Evolutionary conservation across 2,888 invertebrate species (phyloP).

Genomic region (Dascillus cervinus): DNA sequence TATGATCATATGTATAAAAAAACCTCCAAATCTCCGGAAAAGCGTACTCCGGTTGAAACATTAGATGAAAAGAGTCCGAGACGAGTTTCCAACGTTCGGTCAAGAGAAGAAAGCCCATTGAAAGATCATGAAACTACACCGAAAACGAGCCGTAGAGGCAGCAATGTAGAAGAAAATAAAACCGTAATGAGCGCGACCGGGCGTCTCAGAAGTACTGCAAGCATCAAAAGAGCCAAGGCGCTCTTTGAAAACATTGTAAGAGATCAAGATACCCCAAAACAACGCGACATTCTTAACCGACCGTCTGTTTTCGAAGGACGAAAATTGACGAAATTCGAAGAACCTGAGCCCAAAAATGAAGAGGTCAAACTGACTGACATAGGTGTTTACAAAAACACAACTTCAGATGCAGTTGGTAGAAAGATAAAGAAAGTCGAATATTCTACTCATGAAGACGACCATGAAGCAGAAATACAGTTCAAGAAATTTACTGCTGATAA

Average conservation of each 20-base stretch:
- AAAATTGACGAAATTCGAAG: slow-evolving; percentile 15
- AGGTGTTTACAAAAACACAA: slow-evolving; percentile 35
- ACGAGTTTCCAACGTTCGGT: slow-evolving; percentile 10
- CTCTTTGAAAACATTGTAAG: slow-evolving; percentile 58
- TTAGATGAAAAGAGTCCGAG: slow-evolving; percentile 23
- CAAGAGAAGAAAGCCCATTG: slow-evolving; percentile 15
- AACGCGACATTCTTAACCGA: slow-evolving; percentile 45
- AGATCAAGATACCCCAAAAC: slow-evolving; percentile 31
- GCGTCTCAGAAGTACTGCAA: slow-evolving; percentile 50
- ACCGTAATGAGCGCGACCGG: slow-evolving; percentile 30
- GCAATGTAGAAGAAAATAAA: slow-evolving; percentile 28
- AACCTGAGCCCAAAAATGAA: slow-evolving; percentile 9
- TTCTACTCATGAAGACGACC: slow-evolving; percentile 13
- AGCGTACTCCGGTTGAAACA: slow-evolving; percentile 11
- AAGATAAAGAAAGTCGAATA: slow-evolving; percentile 8
- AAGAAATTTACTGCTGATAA: slow-evolving; percentile 8
- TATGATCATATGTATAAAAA: slow-evolving; percentile 20
- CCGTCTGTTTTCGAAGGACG: slow-evolving; percentile 45
- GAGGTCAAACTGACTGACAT: slow-evolving; percentile 45
- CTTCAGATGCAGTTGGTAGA: slow-evolving; percentile 14
- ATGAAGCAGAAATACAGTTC: slow-evolving; percentile 4
- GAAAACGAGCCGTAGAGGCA: slow-evolving; percentile 28
- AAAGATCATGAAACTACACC: slow-evolving; percentile 27
- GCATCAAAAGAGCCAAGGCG: slow-evolving; percentile 63
- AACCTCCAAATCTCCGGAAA: slow-evolving; percentile 6